A percentile compares a stretch with the other conserved stretches of the same genome.
These are phyloP conservation scores for Orthosia cruda DNA, from an alignment of 2,888 invertebrate species.

Conservation along the genomic window DNA sequence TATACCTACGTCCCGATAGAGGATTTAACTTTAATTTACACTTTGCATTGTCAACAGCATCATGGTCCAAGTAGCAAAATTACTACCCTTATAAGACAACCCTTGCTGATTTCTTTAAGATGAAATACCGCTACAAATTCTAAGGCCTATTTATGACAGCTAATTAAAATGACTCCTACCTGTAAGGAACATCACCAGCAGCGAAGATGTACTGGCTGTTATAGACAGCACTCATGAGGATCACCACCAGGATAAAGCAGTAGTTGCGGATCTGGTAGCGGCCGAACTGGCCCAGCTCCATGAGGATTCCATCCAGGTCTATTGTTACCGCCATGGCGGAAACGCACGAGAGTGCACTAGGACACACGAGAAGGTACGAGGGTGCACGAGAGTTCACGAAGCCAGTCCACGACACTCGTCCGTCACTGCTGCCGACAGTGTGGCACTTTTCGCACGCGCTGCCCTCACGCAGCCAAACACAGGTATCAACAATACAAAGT, in stretches of 20 bases:
- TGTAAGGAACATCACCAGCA: slow-evolving; percentile 84
- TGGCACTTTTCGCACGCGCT: slow-evolving; percentile 44
- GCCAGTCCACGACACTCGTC: slow-evolving; percentile 43
- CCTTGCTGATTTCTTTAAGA: no score
- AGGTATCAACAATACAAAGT: slow-evolving; percentile 16
- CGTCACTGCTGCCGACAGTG: slow-evolving; percentile 27
- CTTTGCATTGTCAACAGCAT: background rate
- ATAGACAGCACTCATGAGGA: slow-evolving; percentile 87
- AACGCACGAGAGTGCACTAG: slow-evolving; percentile 1
- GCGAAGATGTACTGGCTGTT: slow-evolving; percentile 90
- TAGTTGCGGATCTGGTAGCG: slow-evolving; percentile 86
- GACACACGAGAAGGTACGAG: slow-evolving; percentile 4
- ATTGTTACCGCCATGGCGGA: slow-evolving; percentile 49
- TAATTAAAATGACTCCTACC: slow-evolving; percentile 33
- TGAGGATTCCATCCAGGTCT: slow-evolving; percentile 77
- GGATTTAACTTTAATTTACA: no score
- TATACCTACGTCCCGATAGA: no score
- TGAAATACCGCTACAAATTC: background rate
- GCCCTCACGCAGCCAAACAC: slow-evolving; percentile 33
- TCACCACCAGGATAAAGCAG: slow-evolving; percentile 85
- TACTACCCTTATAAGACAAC: background rate
- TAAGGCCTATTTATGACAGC: background rate
- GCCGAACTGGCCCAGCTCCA: slow-evolving; percentile 87
- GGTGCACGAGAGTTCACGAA: background rate
- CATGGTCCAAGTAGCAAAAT: background rate